Conservation (phyloP, 2,888 invertebrate species). For the Pimpla rufipes region DNA sequence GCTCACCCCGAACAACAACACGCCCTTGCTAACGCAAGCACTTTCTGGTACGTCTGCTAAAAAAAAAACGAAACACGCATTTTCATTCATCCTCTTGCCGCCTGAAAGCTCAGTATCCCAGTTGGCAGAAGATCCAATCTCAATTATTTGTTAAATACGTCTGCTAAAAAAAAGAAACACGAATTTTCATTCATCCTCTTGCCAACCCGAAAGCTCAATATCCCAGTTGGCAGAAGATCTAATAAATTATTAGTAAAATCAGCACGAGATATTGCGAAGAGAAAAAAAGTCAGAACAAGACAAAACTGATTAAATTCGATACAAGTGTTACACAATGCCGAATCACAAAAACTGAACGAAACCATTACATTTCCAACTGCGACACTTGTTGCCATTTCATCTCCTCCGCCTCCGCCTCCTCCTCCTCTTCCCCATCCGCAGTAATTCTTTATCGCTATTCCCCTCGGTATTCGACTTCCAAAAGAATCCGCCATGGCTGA, state of each 20-base stretch:
- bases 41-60: slow-evolving; percentile 92
- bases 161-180: background rate
- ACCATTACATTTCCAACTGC: background rate
- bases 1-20: slow-evolving; percentile 98
- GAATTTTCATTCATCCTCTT: slow-evolving; percentile 70
- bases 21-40: slow-evolving; percentile 97
- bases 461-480: slow-evolving; percentile 38
- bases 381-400: background rate
- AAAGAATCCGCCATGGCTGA: background rate
- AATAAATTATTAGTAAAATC: background rate
- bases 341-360: background rate
- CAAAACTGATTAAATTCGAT: too few species aligned
- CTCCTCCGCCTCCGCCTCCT: background rate
- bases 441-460: background rate
- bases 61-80: background rate
- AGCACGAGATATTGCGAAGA: too few species aligned
- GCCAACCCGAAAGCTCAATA: background rate
- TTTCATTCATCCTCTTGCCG: slow-evolving; percentile 70
- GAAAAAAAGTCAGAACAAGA: too few species aligned
- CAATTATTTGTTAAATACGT: too few species aligned
- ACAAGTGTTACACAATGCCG: background rate
- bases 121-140: too few species aligned
- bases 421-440: background rate
- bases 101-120: background rate
- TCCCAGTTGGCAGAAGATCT: background rate